A percentile compares a stretch with the other conserved stretches of the same genome.
These are phyloP conservation scores for Herpailurus yagouaroundi DNA, from an alignment of 2,113 vertebrate genomes.

Conservation along the genomic window DNA sequence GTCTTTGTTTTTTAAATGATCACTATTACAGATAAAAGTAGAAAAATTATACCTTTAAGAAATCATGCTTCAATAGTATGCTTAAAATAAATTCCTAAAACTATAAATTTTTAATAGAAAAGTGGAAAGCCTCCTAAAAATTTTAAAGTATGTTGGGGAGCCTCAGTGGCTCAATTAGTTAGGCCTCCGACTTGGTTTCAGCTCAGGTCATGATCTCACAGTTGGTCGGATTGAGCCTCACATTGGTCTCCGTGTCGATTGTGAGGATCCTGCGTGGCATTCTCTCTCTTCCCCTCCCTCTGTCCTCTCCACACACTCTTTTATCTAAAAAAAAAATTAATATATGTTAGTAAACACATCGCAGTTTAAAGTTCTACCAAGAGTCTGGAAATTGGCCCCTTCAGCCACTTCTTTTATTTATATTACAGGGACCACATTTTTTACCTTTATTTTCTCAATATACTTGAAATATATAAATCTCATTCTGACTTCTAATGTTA, in stretches of 20 bases:
- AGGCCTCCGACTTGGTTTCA: no score
- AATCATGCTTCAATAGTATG: neutral
- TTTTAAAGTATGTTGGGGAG: neutral
- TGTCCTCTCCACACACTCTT: no score
- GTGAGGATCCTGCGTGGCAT: no score
- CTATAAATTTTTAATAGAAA: neutral
- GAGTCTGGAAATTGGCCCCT: neutral
- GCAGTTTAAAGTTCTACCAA: neutral
- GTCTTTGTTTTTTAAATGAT: neutral
- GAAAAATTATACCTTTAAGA: neutral
- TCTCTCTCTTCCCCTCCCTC: no score
- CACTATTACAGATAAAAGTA: neutral
- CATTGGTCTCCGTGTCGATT: no score
- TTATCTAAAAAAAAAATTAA: no score
- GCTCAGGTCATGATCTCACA: no score
- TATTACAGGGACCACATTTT: neutral
- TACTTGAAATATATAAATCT: neutral
- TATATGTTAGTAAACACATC: neutral
- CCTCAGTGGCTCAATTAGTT: no score
- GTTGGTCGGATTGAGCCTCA: no score
- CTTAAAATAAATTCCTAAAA: neutral
- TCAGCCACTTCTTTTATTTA: neutral
- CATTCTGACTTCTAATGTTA: neutral
- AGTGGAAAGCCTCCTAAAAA: neutral
- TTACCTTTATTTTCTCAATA: neutral